These are phyloP conservation scores for Odocoileus virginianus DNA, from an alignment of 2,113 vertebrate genomes.

Conservation along the genomic window DNA sequence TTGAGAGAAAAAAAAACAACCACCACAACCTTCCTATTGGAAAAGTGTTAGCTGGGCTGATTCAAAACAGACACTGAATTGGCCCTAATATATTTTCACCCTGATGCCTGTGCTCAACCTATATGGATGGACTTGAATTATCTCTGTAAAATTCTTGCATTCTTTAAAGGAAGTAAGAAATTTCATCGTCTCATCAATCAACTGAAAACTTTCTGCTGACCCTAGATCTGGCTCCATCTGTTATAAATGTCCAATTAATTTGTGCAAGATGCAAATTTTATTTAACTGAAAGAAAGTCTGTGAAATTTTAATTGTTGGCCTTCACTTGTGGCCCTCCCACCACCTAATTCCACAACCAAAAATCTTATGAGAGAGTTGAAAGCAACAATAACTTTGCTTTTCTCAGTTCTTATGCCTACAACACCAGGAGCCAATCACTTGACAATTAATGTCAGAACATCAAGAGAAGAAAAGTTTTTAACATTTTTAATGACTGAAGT, in stretches of 20 bases:
- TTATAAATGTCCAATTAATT: conserved; percentile 66
- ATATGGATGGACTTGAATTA: background rate
- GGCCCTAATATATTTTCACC: background rate
- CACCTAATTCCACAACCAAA: conserved; percentile 23
- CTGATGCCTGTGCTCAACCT: background rate
- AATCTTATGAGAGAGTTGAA: background rate
- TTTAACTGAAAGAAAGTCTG: conserved; percentile 70
- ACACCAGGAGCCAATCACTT: background rate
- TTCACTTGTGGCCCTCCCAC: conserved; percentile 6
- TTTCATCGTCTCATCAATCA: conserved; percentile 63
- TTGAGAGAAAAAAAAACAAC: background rate
- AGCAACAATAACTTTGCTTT: background rate
- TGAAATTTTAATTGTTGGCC: conserved; percentile 67
- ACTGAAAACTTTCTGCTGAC: conserved; percentile 65
- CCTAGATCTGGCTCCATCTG: conserved; percentile 59
- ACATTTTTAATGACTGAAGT: background rate
- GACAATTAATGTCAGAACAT: background rate
- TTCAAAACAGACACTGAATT: background rate
- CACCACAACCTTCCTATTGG: background rate
- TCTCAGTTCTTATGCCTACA: background rate
- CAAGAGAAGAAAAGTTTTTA: background rate
- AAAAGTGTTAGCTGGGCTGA: background rate
- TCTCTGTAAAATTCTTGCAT: conserved; percentile 36
- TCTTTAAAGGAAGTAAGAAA: conserved; percentile 45
- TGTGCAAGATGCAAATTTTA: conserved; percentile 64